Conservation (phyloP, 2,888 invertebrate species). For the Diarsia brunnea region DNA sequence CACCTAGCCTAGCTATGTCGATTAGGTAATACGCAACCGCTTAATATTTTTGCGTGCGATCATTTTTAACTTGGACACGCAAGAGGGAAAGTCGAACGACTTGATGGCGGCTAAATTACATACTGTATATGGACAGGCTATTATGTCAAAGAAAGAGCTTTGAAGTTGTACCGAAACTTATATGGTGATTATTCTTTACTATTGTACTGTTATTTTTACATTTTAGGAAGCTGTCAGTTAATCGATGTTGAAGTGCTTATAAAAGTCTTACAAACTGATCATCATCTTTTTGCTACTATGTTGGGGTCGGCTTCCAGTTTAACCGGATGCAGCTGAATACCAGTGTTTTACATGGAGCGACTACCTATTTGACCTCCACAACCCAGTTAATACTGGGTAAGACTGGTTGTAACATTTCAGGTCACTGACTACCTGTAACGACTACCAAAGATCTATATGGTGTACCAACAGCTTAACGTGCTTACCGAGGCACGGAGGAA, state of each 20-base stretch:
- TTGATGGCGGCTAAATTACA: conserved; percentile 31
- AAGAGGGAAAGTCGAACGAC: conserved; percentile 53
- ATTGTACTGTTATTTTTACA: not conserved
- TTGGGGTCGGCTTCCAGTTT: no score
- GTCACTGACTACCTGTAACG: no score
- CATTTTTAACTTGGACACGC: conserved; percentile 40
- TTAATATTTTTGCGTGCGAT: conserved; percentile 41
- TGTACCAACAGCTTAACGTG: no score
- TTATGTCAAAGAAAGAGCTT: conserved; percentile 20
- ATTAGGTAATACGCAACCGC: conserved; percentile 23
- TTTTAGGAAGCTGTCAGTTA: not conserved
- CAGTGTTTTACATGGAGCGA: no score
- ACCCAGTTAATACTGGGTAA: no score
- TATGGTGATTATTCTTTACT: not conserved
- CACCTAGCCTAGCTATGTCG: not conserved
- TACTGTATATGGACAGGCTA: not conserved
- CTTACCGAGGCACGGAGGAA: no score
- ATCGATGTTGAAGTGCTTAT: not conserved
- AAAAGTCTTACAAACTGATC: not conserved
- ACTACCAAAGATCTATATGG: no score
- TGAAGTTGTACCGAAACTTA: conserved; percentile 13
- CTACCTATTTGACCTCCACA: no score
- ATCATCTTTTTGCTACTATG: no score
- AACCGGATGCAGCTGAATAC: no score
- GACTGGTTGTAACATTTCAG: no score